Percentiles rank a stretch among this genome's conserved stretches.
These are phyloP conservation scores for Eulemur albifrons DNA, from an alignment of 2,797 vertebrate genomes.

Conservation along the genomic window DNA sequence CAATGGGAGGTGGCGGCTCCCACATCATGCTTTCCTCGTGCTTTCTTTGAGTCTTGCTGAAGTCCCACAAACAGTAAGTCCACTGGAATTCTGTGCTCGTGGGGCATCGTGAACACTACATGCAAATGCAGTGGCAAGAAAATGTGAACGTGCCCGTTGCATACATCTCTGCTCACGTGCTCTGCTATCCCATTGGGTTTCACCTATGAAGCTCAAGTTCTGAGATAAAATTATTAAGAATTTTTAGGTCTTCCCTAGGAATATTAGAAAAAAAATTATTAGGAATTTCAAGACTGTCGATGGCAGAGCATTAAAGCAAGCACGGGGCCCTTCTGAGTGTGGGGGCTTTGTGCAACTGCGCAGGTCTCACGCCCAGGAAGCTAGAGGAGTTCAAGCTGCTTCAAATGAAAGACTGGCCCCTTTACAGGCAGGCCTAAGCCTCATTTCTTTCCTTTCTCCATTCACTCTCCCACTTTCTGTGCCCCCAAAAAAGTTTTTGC, in stretches of 20 bases:
- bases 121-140: neutral
- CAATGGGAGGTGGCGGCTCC: too few relatives aligned
- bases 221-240: neutral
- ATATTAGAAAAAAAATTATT: too few relatives aligned
- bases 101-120: neutral
- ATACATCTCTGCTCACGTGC: neutral
- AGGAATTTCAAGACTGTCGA: neutral
- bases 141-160: fast-evolving
- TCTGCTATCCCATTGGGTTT: neutral
- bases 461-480: neutral
- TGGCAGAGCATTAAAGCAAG: neutral
- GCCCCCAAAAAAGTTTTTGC: neutral
- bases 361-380: neutral
- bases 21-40: neutral
- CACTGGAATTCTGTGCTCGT: neutral
- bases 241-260: too few relatives aligned
- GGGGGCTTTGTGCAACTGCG: fast-evolving
- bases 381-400: neutral
- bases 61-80: neutral
- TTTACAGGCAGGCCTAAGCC: neutral
- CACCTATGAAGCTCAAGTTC: neutral
- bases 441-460: neutral
- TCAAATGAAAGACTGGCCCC: neutral
- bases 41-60: neutral
- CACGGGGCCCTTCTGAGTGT: neutral